Conservation (phyloP, 2,888 invertebrate species). For the Aspidiotus rigidus region DNA sequence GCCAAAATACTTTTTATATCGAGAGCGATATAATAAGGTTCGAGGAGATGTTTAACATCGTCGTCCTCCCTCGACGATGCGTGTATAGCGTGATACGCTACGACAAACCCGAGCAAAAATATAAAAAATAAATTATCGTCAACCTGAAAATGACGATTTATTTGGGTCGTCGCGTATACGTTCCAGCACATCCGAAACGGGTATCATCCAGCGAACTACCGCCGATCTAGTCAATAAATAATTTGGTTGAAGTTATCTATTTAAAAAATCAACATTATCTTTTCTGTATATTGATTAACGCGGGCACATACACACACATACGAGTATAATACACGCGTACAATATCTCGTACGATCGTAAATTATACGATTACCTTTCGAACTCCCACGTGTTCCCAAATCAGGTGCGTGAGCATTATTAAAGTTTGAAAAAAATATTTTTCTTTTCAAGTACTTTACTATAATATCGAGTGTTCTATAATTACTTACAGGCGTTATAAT, state of each 20-base stretch:
- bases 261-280: constrained; percentile 11
- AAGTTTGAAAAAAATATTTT: no score
- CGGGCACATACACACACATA: not conserved
- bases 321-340: not conserved
- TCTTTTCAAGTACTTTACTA: no score
- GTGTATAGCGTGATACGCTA: not conserved
- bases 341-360: constrained; percentile 10
- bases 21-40: constrained; percentile 5
- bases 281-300: not conserved
- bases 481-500: no score
- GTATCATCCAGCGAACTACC: constrained; percentile 15
- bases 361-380: not conserved
- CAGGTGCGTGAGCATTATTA: not conserved
- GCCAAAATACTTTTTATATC: constrained; percentile 11
- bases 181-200: constrained; percentile 25
- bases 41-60: constrained; percentile 14
- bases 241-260: not conserved
- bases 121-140: constrained; percentile 20
- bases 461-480: no score
- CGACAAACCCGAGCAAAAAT: no score
- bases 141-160: constrained; percentile 16
- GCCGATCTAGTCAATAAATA: not conserved
- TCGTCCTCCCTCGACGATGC: constrained; percentile 18
- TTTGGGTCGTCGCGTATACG: constrained; percentile 12
- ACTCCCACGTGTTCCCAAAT: not conserved